A percentile compares a stretch with the other conserved stretches of the same genome.
phyloP scores from a whole-genome alignment of 1,140 invertebrate genomes.

The Liolophura sinensis region DNA sequence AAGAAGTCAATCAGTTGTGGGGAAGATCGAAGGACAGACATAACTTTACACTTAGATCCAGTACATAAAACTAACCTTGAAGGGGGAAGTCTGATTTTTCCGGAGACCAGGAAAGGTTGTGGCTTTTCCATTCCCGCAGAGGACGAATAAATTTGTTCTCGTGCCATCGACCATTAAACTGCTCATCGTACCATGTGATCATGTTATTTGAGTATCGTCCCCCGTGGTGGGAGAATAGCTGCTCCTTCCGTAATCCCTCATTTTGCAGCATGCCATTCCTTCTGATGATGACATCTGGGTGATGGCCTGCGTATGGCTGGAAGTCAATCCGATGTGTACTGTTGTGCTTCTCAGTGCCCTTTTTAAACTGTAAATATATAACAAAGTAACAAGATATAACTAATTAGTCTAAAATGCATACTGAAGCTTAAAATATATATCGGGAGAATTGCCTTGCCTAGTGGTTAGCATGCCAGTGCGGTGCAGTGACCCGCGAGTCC shows the following conservation, averaged over 20 bases:
- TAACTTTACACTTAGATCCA: neutral
- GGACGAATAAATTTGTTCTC: constrained; percentile 36
- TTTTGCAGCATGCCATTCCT: constrained; percentile 37
- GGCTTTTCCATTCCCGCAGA: constrained; percentile 42
- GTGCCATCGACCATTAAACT: constrained; percentile 48
- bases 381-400: too few species aligned
- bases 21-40: too few species aligned
- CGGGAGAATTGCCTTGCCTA: too few species aligned
- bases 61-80: constrained; percentile 31
- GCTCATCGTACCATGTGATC: constrained; percentile 54
- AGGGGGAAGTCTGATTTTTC: constrained; percentile 50
- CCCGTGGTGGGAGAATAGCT: constrained; percentile 46
- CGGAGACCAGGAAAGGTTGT: constrained; percentile 42
- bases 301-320: constrained; percentile 28
- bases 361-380: constrained; percentile 34
- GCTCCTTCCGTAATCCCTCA: constrained; percentile 39
- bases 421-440: too few species aligned
- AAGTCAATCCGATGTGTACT: constrained; percentile 48
- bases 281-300: constrained; percentile 41
- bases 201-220: constrained; percentile 46
- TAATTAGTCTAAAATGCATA: too few species aligned
- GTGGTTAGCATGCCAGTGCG: too few species aligned
- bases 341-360: constrained; percentile 36
- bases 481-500: too few species aligned
- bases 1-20: too few species aligned